phyloP scores from a whole-genome alignment of 2,888 invertebrate genomes.

The Cryptocheilus praepositus region DNA sequence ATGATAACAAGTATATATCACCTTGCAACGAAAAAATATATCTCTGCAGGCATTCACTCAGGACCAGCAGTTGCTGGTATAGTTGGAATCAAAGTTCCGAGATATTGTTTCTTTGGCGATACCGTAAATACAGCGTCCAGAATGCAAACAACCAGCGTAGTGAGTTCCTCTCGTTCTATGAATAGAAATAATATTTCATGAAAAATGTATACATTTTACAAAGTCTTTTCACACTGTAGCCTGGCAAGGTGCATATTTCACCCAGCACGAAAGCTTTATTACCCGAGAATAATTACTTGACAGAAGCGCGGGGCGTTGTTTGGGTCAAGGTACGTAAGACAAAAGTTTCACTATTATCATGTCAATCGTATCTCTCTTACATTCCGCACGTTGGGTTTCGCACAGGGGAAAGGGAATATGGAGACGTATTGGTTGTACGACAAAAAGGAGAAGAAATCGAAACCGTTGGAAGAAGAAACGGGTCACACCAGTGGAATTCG shows the following conservation, averaged over 20 bases:
- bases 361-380: too few species aligned
- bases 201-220: not conserved
- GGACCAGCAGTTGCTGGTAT: conserved; percentile 93
- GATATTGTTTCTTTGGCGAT: conserved; percentile 93
- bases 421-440: conserved; percentile 87
- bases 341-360: not conserved
- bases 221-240: conserved; percentile 71
- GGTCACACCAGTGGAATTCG: too few species aligned
- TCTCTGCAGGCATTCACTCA: conserved; percentile 83
- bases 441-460: conserved; percentile 67
- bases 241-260: conserved; percentile 87
- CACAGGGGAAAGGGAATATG: conserved; percentile 92
- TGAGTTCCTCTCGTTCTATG: conserved; percentile 59
- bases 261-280: conserved; percentile 82
- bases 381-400: conserved; percentile 23
- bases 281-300: conserved; percentile 80
- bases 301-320: conserved; percentile 84
- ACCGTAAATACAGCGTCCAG: conserved; percentile 94
- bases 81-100: conserved; percentile 88
- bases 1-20: conserved; percentile 11
- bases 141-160: conserved; percentile 85
- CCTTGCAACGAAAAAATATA: not conserved
- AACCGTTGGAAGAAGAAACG: conserved; percentile 28
- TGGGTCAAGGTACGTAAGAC: conserved; percentile 83
- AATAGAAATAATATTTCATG: not conserved